Conservation (phyloP, 2,888 invertebrate species). For the Endotricha flammealis region DNA sequence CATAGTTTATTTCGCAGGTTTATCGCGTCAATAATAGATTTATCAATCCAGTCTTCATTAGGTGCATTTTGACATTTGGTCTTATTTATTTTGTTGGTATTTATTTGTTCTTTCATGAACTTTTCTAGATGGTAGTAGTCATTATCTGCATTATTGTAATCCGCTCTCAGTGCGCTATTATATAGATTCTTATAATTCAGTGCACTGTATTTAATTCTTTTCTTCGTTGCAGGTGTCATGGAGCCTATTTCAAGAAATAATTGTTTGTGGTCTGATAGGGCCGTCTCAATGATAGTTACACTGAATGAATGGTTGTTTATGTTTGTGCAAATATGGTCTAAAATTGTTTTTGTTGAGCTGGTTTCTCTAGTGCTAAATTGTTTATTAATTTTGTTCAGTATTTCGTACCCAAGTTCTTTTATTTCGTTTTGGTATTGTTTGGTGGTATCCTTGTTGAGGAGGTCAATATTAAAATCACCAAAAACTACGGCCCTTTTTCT, state of each 20-base stretch:
- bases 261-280: slow-evolving; percentile 2
- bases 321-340: neutral
- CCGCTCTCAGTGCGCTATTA: neutral
- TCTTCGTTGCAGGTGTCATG: slow-evolving; percentile 1
- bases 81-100: neutral
- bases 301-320: neutral
- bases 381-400: neutral
- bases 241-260: slow-evolving; percentile 1
- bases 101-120: neutral
- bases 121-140: slow-evolving; percentile 3
- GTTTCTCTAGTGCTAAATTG: neutral
- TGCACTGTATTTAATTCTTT: slow-evolving; percentile 1
- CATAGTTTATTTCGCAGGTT: neutral
- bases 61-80: slow-evolving; percentile 4
- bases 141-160: neutral
- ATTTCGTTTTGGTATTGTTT: slow-evolving; percentile 3
- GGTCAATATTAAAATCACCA: no score
- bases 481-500: no score
- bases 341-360: neutral
- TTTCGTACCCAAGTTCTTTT: slow-evolving; percentile 9
- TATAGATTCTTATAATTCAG: slow-evolving; percentile 6
- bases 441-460: neutral
- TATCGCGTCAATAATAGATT: slow-evolving; percentile 1
- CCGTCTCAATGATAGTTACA: neutral
- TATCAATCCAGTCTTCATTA: slow-evolving; percentile 1